Percentiles rank a stretch among this genome's conserved stretches.
These are phyloP conservation scores for Machaerirhynchus nigripectus DNA, from an alignment of 2,113 vertebrate species.

Conservation along the genomic window DNA sequence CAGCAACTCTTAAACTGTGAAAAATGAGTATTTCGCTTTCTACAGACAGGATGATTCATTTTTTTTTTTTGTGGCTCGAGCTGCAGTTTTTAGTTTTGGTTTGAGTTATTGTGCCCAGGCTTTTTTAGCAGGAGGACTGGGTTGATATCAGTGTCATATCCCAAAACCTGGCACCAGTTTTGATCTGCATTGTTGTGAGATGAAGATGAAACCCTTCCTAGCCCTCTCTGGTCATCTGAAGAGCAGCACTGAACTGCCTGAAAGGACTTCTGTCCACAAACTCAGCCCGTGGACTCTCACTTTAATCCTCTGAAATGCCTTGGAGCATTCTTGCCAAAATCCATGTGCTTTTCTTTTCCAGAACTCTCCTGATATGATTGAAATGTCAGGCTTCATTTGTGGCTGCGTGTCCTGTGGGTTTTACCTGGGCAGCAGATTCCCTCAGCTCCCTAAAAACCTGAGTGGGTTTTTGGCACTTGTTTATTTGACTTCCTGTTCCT, in stretches of 20 bases:
- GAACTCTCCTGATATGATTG: conserved; percentile 49
- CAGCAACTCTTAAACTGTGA: not conserved
- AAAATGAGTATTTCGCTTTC: conserved; percentile 6
- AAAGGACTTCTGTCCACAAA: not conserved
- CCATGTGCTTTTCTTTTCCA: conserved; percentile 16
- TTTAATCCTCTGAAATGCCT: not conserved
- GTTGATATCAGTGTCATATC: not conserved
- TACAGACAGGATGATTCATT: not conserved
- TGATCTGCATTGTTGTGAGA: not conserved
- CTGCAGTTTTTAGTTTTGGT: not conserved
- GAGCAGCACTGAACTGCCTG: not conserved
- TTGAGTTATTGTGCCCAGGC: not conserved
- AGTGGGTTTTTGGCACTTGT: conserved; percentile 17
- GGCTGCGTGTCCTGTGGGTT: conserved; percentile 72
- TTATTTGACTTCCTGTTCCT: not conserved
- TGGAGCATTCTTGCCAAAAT: not conserved
- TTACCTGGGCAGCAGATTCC: conserved; percentile 76
- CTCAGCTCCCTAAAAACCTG: conserved; percentile 77
- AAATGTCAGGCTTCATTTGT: conserved; percentile 76
- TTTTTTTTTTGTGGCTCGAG: not conserved
- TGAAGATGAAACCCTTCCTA: not conserved
- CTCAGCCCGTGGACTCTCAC: not conserved
- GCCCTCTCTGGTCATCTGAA: not conserved
- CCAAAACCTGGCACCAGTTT: not conserved
- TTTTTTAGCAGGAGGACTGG: not conserved